Conservation (phyloP, 2,888 invertebrate genomes). For the Zelleria hepariella region DNA sequence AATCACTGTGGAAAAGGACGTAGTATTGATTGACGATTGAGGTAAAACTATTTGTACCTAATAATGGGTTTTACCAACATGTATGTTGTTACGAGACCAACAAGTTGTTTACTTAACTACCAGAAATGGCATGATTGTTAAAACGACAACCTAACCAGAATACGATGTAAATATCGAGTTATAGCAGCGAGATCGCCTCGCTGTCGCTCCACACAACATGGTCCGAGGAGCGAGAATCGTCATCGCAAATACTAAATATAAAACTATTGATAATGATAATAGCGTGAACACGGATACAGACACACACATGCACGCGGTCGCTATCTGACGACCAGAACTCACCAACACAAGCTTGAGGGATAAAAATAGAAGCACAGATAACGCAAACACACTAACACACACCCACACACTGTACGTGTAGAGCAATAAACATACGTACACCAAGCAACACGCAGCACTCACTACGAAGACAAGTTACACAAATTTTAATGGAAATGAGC, state of each 20-base stretch:
- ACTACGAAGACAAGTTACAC: constrained; percentile 48
- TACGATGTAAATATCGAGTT: background rate
- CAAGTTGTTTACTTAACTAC: background rate
- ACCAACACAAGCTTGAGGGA: constrained; percentile 30
- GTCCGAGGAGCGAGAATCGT: constrained; percentile 15
- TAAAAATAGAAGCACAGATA: constrained; percentile 64
- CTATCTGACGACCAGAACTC: constrained; percentile 8
- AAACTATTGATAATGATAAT: constrained; percentile 12
- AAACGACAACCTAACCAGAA: background rate
- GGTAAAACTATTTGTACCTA: too few species aligned
- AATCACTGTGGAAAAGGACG: too few species aligned
- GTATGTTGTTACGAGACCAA: too few species aligned
- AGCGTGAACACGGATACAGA: constrained; percentile 55
- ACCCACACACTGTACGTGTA: constrained; percentile 63
- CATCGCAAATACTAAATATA: constrained; percentile 3
- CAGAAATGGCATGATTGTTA: background rate
- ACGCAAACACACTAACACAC: constrained; percentile 69
- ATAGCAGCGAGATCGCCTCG: background rate
- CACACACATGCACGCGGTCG: constrained; percentile 27
- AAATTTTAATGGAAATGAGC: constrained; percentile 57
- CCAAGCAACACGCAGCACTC: constrained; percentile 29
- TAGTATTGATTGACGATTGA: too few species aligned
- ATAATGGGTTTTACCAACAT: too few species aligned
- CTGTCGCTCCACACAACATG: constrained; percentile 12
- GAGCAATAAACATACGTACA: constrained; percentile 66